These are phyloP conservation scores for Thalassaphorura encarpata DNA, from an alignment of 1,140 invertebrate species.

Conservation along the genomic window DNA sequence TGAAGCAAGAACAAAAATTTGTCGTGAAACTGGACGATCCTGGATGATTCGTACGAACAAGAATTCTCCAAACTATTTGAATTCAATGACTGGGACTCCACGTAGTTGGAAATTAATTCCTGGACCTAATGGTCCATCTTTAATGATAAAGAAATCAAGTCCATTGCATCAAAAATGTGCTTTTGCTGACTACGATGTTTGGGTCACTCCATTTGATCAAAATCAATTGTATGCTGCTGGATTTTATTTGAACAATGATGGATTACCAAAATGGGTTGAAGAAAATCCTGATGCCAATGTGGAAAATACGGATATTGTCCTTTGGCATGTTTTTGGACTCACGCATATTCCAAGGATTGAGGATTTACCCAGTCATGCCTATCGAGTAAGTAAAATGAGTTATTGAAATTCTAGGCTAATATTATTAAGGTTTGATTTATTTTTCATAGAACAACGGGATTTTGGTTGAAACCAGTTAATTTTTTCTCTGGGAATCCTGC, in stretches of 20 bases:
- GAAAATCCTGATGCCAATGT: background rate
- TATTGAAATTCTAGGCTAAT: background rate
- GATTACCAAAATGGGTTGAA: background rate
- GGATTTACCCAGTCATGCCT: conserved; percentile 6
- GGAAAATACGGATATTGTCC: background rate
- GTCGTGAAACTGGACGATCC: background rate
- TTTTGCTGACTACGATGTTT: background rate
- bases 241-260: background rate
- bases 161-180: background rate
- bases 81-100: background rate
- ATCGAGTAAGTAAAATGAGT: background rate
- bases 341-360: background rate
- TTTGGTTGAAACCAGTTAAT: background rate
- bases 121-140: background rate
- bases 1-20: background rate
- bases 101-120: background rate
- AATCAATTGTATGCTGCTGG: background rate
- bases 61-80: background rate
- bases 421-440: background rate
- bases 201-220: background rate
- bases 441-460: background rate
- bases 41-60: conserved; percentile 1
- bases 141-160: background rate
- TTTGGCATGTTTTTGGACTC: conserved; percentile 2
- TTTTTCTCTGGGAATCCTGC: too few species aligned